Percentiles rank a stretch among this genome's conserved stretches.
phyloP scores from a whole-genome alignment of 2,113 vertebrate species.

The Rhynchopsitta pachyrhyncha region DNA sequence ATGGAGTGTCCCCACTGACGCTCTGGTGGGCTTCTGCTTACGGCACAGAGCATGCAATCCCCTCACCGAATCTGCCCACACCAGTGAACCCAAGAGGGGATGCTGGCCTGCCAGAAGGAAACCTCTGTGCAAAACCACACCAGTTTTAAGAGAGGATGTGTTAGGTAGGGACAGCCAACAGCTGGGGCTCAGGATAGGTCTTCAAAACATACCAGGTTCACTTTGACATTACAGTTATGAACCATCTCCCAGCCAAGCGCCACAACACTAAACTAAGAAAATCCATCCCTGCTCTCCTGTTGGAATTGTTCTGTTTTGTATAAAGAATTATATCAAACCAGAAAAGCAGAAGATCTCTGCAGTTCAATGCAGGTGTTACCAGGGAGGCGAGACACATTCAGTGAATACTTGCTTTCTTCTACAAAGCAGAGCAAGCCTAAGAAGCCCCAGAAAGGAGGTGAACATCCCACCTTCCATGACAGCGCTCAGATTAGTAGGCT shows the following conservation, averaged over 20 bases:
- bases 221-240: not conserved
- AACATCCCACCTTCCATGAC: not conserved
- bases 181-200: not conserved
- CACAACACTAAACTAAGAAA: not conserved
- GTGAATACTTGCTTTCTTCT: not conserved
- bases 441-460: not conserved
- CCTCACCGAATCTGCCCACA: not conserved
- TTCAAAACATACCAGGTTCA: not conserved
- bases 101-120: not conserved
- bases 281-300: not conserved
- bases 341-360: not conserved
- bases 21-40: not conserved
- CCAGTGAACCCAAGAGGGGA: not conserved
- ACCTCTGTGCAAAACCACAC: not conserved
- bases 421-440: not conserved
- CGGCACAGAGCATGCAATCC: not conserved
- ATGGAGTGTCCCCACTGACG: rapidly evolving
- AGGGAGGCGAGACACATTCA: not conserved
- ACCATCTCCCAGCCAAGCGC: not conserved
- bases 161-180: not conserved
- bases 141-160: not conserved
- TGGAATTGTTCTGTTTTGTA: not conserved
- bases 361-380: not conserved
- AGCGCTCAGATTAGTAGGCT: not conserved
- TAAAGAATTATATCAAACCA: not conserved